Evolutionary conservation across 2,888 invertebrate genomes (phyloP).

Genomic region (Achlya flavicornis): DNA sequence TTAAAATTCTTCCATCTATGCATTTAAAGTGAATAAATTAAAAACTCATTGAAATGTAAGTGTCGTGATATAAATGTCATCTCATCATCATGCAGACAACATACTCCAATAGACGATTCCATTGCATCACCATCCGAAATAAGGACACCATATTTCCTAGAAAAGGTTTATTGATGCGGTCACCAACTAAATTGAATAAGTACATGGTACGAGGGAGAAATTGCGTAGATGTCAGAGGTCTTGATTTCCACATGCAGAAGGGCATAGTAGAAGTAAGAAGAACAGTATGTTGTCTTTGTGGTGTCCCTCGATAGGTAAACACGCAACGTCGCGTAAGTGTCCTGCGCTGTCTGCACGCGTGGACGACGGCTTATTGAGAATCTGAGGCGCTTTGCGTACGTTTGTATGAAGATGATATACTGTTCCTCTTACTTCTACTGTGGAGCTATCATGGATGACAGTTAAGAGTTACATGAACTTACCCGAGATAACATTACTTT

Average conservation of each 20-base stretch:
- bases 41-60: neutral
- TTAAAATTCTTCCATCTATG: neutral
- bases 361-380: too few species aligned
- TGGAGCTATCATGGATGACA: too few species aligned
- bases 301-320: too few species aligned
- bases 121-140: slow-evolving; percentile 5
- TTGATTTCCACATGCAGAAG: neutral
- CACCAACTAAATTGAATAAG: neutral
- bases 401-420: too few species aligned
- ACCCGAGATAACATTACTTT: too few species aligned
- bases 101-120: neutral
- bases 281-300: too few species aligned
- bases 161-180: neutral
- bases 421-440: too few species aligned
- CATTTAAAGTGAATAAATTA: neutral
- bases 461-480: too few species aligned
- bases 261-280: neutral
- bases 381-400: too few species aligned
- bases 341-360: too few species aligned
- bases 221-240: neutral
- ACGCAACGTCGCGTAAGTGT: too few species aligned
- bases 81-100: neutral
- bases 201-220: neutral
- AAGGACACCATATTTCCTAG: neutral
- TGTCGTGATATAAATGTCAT: neutral